phyloP scores from a whole-genome alignment of 2,888 invertebrate genomes.

The Fragum sueziense region DNA sequence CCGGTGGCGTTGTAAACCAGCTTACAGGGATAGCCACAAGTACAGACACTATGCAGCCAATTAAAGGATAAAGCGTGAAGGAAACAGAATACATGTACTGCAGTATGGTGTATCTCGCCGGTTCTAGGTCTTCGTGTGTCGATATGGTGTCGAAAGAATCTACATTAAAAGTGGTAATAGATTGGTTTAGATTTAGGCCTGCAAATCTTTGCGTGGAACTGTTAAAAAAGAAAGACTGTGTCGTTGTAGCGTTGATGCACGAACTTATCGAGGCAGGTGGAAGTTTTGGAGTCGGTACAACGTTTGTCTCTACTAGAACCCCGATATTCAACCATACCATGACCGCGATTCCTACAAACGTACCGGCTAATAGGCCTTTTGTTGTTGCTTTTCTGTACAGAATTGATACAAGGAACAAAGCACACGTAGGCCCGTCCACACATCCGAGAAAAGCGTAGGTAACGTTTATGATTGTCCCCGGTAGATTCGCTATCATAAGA shows the following conservation, averaged over 20 bases:
- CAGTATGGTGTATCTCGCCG: background rate
- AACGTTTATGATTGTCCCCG: background rate
- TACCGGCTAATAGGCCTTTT: background rate
- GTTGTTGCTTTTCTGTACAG: conserved; percentile 12
- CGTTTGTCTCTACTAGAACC: background rate
- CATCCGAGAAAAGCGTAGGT: background rate
- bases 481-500: background rate
- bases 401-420: conserved; percentile 2
- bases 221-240: no score
- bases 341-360: background rate
- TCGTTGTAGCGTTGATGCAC: background rate
- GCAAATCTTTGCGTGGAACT: no score
- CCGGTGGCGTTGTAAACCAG: background rate
- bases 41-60: background rate
- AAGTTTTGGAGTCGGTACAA: background rate
- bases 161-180: no score
- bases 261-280: background rate
- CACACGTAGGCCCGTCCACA: background rate
- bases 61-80: background rate
- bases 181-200: no score
- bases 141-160: no score
- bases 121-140: no score
- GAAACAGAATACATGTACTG: background rate
- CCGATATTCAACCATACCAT: conserved; percentile 11
- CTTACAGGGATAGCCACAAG: background rate